These are phyloP conservation scores for Cylas formicarius DNA, from an alignment of 1,140 invertebrate species.

Conservation along the genomic window DNA sequence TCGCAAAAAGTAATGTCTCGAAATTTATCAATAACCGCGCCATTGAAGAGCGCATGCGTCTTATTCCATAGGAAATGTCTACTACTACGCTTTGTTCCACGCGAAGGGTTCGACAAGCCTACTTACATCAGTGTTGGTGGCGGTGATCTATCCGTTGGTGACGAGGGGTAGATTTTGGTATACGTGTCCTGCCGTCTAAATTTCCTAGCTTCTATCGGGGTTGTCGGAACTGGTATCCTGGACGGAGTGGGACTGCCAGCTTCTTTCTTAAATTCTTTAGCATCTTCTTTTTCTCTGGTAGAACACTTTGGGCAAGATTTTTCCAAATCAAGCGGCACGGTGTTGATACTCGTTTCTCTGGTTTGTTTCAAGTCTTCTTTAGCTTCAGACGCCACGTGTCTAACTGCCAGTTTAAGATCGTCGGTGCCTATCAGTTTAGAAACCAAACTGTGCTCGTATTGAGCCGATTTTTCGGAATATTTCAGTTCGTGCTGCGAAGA, in stretches of 20 bases:
- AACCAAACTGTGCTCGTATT: slow-evolving; percentile 27
- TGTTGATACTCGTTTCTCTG: slow-evolving; percentile 25
- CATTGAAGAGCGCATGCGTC: too few species aligned
- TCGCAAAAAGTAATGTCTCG: too few species aligned
- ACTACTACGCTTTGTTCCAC: too few species aligned
- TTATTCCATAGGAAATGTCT: too few species aligned
- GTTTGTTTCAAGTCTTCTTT: slow-evolving; percentile 18
- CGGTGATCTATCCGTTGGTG: slow-evolving; percentile 18
- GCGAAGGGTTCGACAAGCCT: too few species aligned
- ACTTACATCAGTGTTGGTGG: too few species aligned
- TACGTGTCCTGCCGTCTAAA: slow-evolving; percentile 48
- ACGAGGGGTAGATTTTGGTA: slow-evolving; percentile 37
- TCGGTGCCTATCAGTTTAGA: slow-evolving; percentile 34
- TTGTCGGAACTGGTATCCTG: slow-evolving; percentile 44
- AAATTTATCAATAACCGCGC: too few species aligned
- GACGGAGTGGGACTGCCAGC: slow-evolving; percentile 29
- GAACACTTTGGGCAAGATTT: slow-evolving; percentile 24
- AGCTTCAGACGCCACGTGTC: slow-evolving; percentile 26
- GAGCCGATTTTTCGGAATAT: slow-evolving; percentile 30
- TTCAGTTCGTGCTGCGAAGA: slow-evolving; percentile 38
- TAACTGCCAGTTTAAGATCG: slow-evolving; percentile 24
- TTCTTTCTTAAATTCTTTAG: slow-evolving; percentile 39
- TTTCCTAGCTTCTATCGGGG: slow-evolving; percentile 40
- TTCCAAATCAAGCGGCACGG: slow-evolving; percentile 17
- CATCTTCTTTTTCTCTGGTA: slow-evolving; percentile 21